A percentile compares a stretch with the other conserved stretches of the same genome.
phyloP scores from a whole-genome alignment of 2,797 vertebrate genomes.

The Protonibea diacanthus region DNA sequence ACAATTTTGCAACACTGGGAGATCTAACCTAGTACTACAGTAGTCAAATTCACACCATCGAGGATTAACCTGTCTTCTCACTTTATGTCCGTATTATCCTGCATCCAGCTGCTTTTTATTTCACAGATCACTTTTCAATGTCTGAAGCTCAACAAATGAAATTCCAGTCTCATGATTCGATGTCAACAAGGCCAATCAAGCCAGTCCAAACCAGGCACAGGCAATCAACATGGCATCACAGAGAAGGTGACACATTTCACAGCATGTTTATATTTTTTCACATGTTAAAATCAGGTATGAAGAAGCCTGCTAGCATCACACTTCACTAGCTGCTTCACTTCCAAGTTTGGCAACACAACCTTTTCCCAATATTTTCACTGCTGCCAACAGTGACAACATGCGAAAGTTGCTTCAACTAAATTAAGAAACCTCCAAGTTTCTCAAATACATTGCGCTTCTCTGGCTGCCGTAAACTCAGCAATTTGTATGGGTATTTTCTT shows the following conservation, averaged over 20 bases:
- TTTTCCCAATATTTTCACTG: neutral
- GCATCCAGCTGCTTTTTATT: neutral
- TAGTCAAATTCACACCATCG: no score
- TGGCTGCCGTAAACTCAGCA: neutral
- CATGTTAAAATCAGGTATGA: neutral
- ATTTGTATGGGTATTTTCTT: neutral
- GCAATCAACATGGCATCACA: no score
- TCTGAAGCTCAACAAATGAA: neutral
- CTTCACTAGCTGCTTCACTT: neutral
- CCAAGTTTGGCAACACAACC: neutral
- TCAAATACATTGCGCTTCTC: neutral
- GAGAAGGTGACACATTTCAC: constrained; percentile 4
- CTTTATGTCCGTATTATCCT: no score
- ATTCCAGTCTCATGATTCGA: constrained; percentile 16
- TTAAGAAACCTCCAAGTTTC: neutral
- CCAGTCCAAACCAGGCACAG: neutral
- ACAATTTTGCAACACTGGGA: neutral
- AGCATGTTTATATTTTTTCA: neutral
- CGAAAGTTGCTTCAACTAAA: neutral
- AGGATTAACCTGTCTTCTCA: no score
- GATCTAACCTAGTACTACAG: no score
- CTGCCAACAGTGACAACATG: neutral
- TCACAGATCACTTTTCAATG: neutral
- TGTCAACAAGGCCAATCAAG: neutral
- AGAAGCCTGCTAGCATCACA: neutral